Conservation (phyloP, 1,140 invertebrate genomes). For the Zaprionus africanus region DNA sequence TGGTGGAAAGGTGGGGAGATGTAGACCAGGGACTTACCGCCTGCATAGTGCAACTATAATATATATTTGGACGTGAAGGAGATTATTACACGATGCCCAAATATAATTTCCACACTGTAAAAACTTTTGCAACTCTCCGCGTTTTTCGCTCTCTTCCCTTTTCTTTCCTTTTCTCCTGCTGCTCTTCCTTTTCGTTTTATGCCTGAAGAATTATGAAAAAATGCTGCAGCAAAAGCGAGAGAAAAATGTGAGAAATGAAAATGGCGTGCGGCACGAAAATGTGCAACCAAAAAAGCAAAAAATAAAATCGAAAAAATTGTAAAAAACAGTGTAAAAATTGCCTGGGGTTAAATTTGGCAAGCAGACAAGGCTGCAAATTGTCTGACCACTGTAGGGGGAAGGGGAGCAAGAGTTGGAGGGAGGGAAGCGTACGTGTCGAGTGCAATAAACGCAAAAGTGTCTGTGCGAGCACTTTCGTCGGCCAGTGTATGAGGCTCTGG, state of each 20-base stretch:
- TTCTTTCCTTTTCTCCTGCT: background rate
- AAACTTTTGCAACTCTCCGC: conserved; percentile 47
- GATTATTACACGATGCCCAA: conserved; percentile 77
- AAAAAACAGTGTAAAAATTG: conserved; percentile 65
- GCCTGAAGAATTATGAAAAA: conserved; percentile 82
- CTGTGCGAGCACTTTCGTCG: conserved; percentile 56
- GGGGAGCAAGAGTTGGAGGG: background rate
- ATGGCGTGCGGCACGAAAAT: conserved; percentile 81
- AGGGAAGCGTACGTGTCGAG: conserved; percentile 30
- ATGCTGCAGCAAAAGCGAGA: conserved; percentile 64
- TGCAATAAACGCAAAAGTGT: conserved; percentile 79
- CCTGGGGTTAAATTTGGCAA: conserved; percentile 76
- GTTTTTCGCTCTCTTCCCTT: background rate
- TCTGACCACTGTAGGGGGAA: conserved; percentile 61
- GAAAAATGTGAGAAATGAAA: conserved; percentile 57
- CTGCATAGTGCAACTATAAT: conserved; percentile 77
- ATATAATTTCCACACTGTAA: conserved; percentile 75
- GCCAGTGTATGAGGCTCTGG: conserved; percentile 54
- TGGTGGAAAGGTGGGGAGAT: background rate
- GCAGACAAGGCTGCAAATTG: conserved; percentile 79
- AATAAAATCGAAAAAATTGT: conserved; percentile 40
- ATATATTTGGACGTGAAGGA: conserved; percentile 61
- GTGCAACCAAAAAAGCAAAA: conserved; percentile 49
- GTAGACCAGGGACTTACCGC: background rate
- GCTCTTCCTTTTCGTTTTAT: background rate